Evolutionary conservation across 2,888 invertebrate genomes (phyloP), one percentile per base, ranked within the genome.

Genomic region (Hedya salicella): DNA sequence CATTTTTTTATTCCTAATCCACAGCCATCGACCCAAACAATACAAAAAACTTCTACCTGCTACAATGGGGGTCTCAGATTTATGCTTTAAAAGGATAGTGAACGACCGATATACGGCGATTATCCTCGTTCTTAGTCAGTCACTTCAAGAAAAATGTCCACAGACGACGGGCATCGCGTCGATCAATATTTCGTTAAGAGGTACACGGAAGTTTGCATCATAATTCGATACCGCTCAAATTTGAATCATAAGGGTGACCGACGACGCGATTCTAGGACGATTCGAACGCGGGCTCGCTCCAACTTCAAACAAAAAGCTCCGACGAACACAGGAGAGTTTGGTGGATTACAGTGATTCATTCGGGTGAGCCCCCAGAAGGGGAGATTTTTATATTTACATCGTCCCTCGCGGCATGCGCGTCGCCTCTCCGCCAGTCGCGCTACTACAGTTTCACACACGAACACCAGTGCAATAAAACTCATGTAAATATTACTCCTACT

Each of bases 301-400:
- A 77, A 75, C 73, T 75, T 70, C 70, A 73, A 76, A 76, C 77
- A 79, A 83, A 86, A 83, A 84, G 79, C 74, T 73, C 72, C 71
- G 71, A 71, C 73, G 70, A 80, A 75, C 79, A 78, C 77, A 74
- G 80, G 77, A 80, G 80, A 78, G 80, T 79, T 83, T 78, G 76
- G 81, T 87, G 82, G 80, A 83, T 83, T 81, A 86, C 85, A 78
- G 89, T 91, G 91, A 92, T 90, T 91, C 89, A 91, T 89, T 80
- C 81, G 87, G 83, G 85, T 86, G 88, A 88, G 85, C 87, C 87
- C 88, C 80, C 80, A 82, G 89, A 90, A 91, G 92, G 91, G 91
- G 91, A 91, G 90, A 91, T 91, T 92, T 91, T 92, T 92, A 91
- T 91, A 91, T 91, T 91, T 92, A 89, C 87, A 87, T 80, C 88